Evolutionary conservation across 2,797 vertebrate species (phyloP).

Genomic region (Yasuhikotakia modesta): DNA sequence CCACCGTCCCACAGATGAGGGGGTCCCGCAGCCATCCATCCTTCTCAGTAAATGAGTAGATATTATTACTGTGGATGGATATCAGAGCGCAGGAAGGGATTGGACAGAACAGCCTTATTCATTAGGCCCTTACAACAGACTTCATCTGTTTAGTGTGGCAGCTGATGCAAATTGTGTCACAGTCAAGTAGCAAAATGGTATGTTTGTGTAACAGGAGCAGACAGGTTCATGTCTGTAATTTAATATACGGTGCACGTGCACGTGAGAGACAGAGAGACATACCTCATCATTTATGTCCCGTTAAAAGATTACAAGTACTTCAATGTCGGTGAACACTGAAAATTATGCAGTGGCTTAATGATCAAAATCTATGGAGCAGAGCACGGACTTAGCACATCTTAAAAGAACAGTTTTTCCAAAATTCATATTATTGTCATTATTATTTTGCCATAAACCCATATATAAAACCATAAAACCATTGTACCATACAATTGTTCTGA

Average conservation of each 20-base stretch:
- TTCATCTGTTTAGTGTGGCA: constrained; percentile 56
- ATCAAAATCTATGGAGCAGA: neutral
- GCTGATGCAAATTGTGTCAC: constrained; percentile 56
- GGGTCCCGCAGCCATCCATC: constrained; percentile 51
- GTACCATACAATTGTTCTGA: neutral
- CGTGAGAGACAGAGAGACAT: constrained; percentile 36
- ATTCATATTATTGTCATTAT: neutral
- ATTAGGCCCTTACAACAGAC: constrained; percentile 49
- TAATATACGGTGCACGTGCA: constrained; percentile 35
- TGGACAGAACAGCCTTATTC: constrained; percentile 53
- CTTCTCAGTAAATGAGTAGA: constrained; percentile 52
- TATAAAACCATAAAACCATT: neutral
- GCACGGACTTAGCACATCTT: constrained; percentile 6
- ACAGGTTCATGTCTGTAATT: constrained; percentile 47
- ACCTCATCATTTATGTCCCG: constrained; percentile 43
- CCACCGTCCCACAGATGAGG: constrained; percentile 33
- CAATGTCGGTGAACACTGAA: neutral
- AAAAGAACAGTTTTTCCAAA: neutral
- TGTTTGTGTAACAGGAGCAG: constrained; percentile 49
- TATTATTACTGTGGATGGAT: constrained; percentile 52
- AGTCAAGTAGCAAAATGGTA: constrained; percentile 41
- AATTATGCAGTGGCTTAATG: constrained; percentile 18
- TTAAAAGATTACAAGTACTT: constrained; percentile 37
- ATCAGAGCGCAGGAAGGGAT: constrained; percentile 49
- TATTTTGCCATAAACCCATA: neutral